A percentile compares a stretch with the other conserved stretches of the same genome.
These are phyloP conservation scores for Chymomyza costata DNA, from an alignment of 1,140 invertebrate species.

Conservation along the genomic window DNA sequence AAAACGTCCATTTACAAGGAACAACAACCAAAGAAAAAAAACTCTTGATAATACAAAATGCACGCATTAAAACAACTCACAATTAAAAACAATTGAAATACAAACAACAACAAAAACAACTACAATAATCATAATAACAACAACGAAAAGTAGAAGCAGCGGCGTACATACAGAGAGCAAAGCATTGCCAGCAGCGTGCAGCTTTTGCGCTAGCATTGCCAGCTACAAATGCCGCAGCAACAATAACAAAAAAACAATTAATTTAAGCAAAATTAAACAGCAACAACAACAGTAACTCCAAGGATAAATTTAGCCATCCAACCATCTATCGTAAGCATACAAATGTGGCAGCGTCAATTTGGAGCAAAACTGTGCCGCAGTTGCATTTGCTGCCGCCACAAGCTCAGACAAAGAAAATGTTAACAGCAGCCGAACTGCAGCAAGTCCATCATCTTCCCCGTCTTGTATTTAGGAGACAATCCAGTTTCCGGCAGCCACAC, in stretches of 20 bases:
- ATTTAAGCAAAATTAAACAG: not conserved
- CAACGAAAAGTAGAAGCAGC: constrained; percentile 2
- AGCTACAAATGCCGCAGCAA: constrained; percentile 25
- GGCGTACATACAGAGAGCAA: too few species aligned
- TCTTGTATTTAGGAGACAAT: too few species aligned
- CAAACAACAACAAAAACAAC: not conserved
- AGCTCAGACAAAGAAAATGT: constrained; percentile 65
- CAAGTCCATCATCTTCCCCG: too few species aligned
- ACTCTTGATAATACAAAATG: not conserved
- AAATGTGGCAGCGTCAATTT: constrained; percentile 38
- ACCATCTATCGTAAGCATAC: not conserved
- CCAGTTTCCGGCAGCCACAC: too few species aligned
- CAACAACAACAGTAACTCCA: constrained; percentile 12
- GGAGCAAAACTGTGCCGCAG: constrained; percentile 51
- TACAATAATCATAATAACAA: constrained; percentile 11
- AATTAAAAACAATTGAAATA: constrained; percentile 3
- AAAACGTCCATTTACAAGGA: constrained; percentile 58
- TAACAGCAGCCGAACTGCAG: constrained; percentile 30
- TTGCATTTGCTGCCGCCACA: constrained; percentile 56
- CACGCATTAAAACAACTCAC: too few species aligned
- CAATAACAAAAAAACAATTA: not conserved
- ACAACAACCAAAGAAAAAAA: constrained; percentile 3
- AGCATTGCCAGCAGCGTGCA: constrained; percentile 29
- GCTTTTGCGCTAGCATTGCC: constrained; percentile 27
- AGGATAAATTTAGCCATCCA: not conserved